These are phyloP conservation scores for Lemur catta DNA, from an alignment of 2,797 vertebrate genomes.

Conservation along the genomic window DNA sequence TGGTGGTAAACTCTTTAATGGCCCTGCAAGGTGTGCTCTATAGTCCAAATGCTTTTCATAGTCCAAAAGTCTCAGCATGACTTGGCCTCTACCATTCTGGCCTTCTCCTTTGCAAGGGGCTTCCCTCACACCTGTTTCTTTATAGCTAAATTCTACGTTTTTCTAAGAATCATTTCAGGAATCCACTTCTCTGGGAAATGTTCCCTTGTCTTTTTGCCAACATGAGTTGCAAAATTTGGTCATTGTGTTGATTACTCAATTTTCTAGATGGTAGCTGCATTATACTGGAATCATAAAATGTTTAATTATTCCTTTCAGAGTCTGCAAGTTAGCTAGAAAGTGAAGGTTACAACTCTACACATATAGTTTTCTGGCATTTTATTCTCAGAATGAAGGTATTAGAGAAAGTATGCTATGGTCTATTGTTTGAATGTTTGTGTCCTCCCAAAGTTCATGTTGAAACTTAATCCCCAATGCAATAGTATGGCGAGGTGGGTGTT, in stretches of 20 bases:
- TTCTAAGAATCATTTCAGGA: neutral
- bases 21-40: neutral
- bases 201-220: neutral
- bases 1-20: neutral
- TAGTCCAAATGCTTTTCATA: neutral
- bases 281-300: neutral
- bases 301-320: constrained; percentile 6
- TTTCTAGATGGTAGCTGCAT: neutral
- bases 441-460: neutral
- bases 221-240: neutral
- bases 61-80: neutral
- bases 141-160: neutral
- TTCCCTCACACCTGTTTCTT: neutral
- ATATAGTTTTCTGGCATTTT: neutral
- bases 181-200: neutral
- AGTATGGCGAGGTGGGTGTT: neutral
- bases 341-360: neutral
- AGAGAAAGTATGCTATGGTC: neutral
- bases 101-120: neutral
- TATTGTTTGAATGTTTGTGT: neutral
- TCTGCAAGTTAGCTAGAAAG: neutral
- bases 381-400: neutral
- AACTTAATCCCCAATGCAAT: neutral
- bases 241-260: neutral
- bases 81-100: neutral